Conservation (phyloP, 2,888 invertebrate species). For the Acanthosepion lycidas region DNA sequence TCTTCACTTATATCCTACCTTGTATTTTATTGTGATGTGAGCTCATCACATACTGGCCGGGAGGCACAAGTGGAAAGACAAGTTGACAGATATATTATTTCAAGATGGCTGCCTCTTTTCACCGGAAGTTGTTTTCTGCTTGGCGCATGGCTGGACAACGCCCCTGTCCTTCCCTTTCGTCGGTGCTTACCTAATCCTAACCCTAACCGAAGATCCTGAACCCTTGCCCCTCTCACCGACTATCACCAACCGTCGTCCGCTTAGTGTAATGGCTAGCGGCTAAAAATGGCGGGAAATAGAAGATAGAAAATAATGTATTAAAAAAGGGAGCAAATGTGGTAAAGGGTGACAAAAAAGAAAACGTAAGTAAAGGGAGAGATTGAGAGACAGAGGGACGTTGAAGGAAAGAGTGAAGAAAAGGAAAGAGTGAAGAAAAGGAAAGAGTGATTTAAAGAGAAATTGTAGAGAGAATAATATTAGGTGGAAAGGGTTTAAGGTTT, state of each 20-base stretch:
- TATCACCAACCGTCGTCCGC: background rate
- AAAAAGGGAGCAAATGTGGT: background rate
- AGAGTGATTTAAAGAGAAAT: too few species aligned
- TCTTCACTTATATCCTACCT: background rate
- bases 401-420: too few species aligned
- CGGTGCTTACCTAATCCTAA: background rate
- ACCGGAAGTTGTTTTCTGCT: constrained; percentile 33
- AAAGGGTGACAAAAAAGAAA: background rate
- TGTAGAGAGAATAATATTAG: too few species aligned
- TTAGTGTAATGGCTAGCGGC: background rate
- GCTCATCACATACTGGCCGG: background rate
- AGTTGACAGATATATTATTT: constrained; percentile 21
- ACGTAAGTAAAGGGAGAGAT: background rate
- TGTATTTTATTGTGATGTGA: background rate
- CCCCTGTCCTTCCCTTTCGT: background rate
- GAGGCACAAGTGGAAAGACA: background rate
- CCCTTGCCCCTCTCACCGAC: background rate
- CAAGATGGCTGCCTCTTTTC: constrained; percentile 23
- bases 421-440: too few species aligned
- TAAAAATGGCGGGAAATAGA: background rate
- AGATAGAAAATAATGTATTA: background rate
- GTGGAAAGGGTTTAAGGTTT: too few species aligned
- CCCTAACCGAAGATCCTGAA: background rate
- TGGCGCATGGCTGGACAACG: background rate
- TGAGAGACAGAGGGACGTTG: too few species aligned